A percentile compares a stretch with the other conserved stretches of the same genome.
phyloP scores from a whole-genome alignment of 1,140 invertebrate genomes.

The Drosophila navojoa region DNA sequence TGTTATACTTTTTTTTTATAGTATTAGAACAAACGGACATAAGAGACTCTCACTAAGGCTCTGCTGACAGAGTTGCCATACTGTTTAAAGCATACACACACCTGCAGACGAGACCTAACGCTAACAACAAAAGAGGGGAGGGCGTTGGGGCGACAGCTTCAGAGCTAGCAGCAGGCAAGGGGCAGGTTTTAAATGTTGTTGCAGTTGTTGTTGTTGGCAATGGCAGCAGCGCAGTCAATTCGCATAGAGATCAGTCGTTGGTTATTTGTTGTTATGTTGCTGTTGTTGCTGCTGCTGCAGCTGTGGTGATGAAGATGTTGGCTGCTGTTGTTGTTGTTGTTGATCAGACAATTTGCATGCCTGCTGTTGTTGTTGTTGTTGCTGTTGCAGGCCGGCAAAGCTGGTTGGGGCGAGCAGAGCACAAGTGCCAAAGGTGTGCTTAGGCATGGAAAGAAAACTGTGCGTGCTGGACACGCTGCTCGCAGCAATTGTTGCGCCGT shows the following conservation, averaged over 20 bases:
- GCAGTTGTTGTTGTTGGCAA: slow-evolving; percentile 35
- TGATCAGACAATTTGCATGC: slow-evolving; percentile 20
- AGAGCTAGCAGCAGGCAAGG: slow-evolving; percentile 42
- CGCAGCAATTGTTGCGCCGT: slow-evolving; percentile 14
- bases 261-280: slow-evolving; percentile 69
- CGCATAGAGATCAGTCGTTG: slow-evolving; percentile 81
- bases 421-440: slow-evolving; percentile 81
- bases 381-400: slow-evolving; percentile 65
- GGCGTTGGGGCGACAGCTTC: neutral
- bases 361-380: slow-evolving; percentile 39
- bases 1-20: neutral
- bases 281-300: slow-evolving; percentile 33
- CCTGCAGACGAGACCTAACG: slow-evolving; percentile 2
- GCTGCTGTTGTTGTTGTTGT: slow-evolving; percentile 18
- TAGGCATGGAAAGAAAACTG: slow-evolving; percentile 60
- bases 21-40: neutral
- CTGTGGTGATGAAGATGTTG: slow-evolving; percentile 25
- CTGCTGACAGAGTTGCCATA: slow-evolving; percentile 1
- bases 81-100: slow-evolving; percentile 11
- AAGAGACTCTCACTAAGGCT: neutral
- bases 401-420: slow-evolving; percentile 73
- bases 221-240: slow-evolving; percentile 77
- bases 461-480: slow-evolving; percentile 42
- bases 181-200: slow-evolving; percentile 16
- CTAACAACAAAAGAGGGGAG: neutral